Conservation (phyloP, 2,113 vertebrate genomes). For the Eurystomus gularis region DNA sequence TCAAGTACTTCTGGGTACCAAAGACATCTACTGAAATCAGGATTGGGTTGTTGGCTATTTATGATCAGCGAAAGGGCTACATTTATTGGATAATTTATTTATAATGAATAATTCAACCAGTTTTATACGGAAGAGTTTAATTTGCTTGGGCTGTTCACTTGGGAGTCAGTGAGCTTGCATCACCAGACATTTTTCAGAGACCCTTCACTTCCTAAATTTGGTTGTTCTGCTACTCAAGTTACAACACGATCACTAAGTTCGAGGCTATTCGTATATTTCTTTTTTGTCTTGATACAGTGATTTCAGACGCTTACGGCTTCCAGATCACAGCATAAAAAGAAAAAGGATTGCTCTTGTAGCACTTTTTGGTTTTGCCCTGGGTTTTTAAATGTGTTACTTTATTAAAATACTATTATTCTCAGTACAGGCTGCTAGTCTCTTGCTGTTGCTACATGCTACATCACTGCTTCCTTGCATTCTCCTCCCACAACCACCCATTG, state of each 20-base stretch:
- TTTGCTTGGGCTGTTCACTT: not conserved
- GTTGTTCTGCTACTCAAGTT: not conserved
- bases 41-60: not conserved
- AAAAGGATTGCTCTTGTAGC: not conserved
- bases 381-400: not conserved
- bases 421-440: not conserved
- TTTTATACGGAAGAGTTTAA: not conserved
- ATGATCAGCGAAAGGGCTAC: not conserved
- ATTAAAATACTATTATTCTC: not conserved
- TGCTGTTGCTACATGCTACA: not conserved
- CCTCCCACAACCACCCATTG: not conserved
- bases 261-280: not conserved
- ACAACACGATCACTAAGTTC: not conserved
- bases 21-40: not conserved
- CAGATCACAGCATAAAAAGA: not conserved
- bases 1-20: not conserved
- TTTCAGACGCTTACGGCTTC: not conserved
- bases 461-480: not conserved
- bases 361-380: not conserved
- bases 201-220: not conserved
- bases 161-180: not conserved
- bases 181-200: not conserved
- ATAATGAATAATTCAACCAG: not conserved
- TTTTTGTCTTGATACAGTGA: not conserved
- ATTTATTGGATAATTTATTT: not conserved